Conservation (phyloP, 2,888 invertebrate species). For the Sesia bembeciformis region DNA sequence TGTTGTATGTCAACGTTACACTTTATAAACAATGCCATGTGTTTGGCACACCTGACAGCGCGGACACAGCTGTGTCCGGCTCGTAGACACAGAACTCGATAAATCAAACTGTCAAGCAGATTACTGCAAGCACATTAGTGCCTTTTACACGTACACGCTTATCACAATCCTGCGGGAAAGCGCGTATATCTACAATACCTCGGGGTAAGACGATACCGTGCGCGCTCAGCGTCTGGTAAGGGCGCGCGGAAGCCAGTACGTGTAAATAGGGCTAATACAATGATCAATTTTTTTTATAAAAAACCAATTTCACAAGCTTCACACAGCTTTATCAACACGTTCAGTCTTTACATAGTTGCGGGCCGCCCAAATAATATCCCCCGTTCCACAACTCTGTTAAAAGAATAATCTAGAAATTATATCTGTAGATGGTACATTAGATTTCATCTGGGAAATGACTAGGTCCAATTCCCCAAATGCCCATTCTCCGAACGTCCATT, state of each 20-base stretch:
- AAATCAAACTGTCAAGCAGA: neutral
- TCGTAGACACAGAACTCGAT: neutral
- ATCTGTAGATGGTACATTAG: no score
- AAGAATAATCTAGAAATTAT: neutral
- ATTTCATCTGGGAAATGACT: no score
- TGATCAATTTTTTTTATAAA: neutral
- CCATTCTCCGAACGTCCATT: no score
- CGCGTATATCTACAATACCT: no score
- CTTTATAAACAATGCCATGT: slow-evolving; percentile 33
- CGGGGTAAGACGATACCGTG: no score
- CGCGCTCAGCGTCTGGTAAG: no score
- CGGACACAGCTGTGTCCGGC: neutral
- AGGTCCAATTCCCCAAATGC: no score
- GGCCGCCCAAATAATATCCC: slow-evolving; percentile 1
- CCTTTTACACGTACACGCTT: neutral
- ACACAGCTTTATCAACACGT: slow-evolving; percentile 12
- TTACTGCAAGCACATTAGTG: neutral
- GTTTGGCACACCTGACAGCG: slow-evolving; percentile 30
- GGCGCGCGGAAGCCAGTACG: no score
- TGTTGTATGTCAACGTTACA: slow-evolving; percentile 36
- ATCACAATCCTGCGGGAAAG: no score
- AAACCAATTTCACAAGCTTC: neutral
- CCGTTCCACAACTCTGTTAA: neutral
- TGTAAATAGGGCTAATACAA: no score
- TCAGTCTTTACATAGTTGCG: slow-evolving; percentile 46